These are phyloP conservation scores for Platyura marginata DNA, from an alignment of 1,140 invertebrate genomes.

Conservation along the genomic window DNA sequence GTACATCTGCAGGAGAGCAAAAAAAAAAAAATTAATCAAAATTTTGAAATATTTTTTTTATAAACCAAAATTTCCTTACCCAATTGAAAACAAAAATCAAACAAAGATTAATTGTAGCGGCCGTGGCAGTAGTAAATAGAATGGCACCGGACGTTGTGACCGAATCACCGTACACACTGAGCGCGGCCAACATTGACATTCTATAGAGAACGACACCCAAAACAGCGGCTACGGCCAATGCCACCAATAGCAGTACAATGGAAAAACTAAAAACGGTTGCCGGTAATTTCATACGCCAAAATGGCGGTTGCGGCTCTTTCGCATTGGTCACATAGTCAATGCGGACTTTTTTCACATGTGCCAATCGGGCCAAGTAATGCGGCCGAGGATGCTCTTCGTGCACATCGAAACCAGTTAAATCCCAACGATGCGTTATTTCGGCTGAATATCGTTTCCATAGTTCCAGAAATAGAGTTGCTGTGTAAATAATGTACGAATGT, in stretches of 20 bases:
- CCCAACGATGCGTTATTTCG: conserved; percentile 81
- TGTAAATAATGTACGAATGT: too few species aligned
- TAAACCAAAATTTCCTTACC: too few species aligned
- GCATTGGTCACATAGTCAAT: conserved; percentile 49
- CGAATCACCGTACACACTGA: conserved; percentile 36
- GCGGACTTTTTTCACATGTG: conserved; percentile 44
- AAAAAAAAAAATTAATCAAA: too few species aligned
- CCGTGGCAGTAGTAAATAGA: conserved; percentile 65
- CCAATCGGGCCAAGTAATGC: conserved; percentile 53
- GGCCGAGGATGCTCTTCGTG: conserved; percentile 78
- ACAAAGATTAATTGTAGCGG: conserved; percentile 69
- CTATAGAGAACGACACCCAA: conserved; percentile 82
- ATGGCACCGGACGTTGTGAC: conserved; percentile 54
- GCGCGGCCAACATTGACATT: conserved; percentile 64
- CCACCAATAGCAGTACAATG: conserved; percentile 57
- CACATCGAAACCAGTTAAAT: conserved; percentile 69
- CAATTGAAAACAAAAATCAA: conserved; percentile 78
- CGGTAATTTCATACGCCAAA: conserved; percentile 72
- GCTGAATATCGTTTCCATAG: conserved; percentile 88
- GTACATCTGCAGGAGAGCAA: conserved; percentile 68
- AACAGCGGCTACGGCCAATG: conserved; percentile 67
- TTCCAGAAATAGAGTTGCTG: conserved; percentile 73
- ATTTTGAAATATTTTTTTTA: too few species aligned
- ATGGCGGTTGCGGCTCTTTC: conserved; percentile 66
- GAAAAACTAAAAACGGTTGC: conserved; percentile 70